Conservation (phyloP, 2,797 vertebrate genomes). For the Smutsia temminckii region DNA sequence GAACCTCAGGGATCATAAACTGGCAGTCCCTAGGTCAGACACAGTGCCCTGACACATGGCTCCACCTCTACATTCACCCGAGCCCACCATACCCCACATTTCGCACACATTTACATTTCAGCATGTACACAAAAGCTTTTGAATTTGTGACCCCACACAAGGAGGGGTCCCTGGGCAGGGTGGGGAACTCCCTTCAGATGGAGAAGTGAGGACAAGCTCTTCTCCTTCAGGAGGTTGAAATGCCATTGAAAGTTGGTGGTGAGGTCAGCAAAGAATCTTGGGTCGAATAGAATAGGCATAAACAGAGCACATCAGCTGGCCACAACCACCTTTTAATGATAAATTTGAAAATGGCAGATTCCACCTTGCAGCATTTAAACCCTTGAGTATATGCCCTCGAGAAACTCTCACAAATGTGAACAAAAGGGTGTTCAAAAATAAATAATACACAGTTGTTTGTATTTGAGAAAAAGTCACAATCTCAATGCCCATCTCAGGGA, state of each 20-base stretch:
- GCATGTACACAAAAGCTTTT: background rate
- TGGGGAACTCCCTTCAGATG: background rate
- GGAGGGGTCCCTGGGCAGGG: background rate
- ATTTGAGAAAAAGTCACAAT: background rate
- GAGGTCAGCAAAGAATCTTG: background rate
- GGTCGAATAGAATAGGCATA: background rate
- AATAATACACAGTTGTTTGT: background rate
- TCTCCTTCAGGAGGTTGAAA: background rate
- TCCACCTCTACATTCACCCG: background rate
- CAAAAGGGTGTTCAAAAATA: background rate
- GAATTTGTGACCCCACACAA: background rate
- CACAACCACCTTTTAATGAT: background rate
- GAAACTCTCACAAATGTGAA: background rate
- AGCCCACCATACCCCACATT: background rate
- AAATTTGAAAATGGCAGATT: background rate
- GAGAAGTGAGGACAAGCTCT: background rate
- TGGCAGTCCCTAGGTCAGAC: no score
- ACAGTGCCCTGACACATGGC: fast-evolving
- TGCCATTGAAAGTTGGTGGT: background rate
- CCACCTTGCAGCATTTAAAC: background rate
- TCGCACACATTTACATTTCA: background rate
- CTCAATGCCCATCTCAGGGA: background rate
- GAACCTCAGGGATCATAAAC: background rate
- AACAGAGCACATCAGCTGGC: fast-evolving
- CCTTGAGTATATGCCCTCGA: background rate